These are phyloP conservation scores for Agrotis ipsilon DNA, from an alignment of 2,888 invertebrate species.

Conservation along the genomic window DNA sequence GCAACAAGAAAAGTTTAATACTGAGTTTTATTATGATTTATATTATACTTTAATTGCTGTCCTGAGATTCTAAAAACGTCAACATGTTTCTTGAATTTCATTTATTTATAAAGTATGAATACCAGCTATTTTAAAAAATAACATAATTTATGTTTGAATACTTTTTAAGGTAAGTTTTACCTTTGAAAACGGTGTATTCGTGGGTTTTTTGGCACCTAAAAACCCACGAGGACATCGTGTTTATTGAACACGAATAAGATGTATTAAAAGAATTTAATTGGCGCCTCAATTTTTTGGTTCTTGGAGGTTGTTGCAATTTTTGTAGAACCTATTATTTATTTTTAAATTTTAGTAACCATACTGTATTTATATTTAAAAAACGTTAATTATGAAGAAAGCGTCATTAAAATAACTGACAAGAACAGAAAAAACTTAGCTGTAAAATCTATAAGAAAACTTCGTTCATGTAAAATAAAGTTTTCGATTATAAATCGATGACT, in stretches of 20 bases:
- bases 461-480: conserved; percentile 37
- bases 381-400: not conserved
- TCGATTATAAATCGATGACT: conserved; percentile 67
- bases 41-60: conserved; percentile 70
- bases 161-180: conserved; percentile 5
- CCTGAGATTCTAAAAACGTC: conserved; percentile 13
- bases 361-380: not conserved
- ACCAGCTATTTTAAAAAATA: not conserved
- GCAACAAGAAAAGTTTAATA: conserved; percentile 77
- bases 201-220: too few species aligned
- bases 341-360: not conserved
- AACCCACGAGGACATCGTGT: too few species aligned
- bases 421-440: not conserved
- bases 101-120: not conserved
- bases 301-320: conserved; percentile 2
- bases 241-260: too few species aligned
- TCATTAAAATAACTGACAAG: not conserved
- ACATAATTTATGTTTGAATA: conserved; percentile 10
- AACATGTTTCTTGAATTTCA: not conserved
- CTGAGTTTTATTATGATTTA: conserved; percentile 71
- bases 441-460: conserved; percentile 13
- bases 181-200: too few species aligned
- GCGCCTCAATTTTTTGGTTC: too few species aligned
- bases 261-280: too few species aligned
- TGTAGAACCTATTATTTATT: not conserved